Evolutionary conservation across 2,888 invertebrate genomes (phyloP).

Genomic region (Alcis repandata): DNA sequence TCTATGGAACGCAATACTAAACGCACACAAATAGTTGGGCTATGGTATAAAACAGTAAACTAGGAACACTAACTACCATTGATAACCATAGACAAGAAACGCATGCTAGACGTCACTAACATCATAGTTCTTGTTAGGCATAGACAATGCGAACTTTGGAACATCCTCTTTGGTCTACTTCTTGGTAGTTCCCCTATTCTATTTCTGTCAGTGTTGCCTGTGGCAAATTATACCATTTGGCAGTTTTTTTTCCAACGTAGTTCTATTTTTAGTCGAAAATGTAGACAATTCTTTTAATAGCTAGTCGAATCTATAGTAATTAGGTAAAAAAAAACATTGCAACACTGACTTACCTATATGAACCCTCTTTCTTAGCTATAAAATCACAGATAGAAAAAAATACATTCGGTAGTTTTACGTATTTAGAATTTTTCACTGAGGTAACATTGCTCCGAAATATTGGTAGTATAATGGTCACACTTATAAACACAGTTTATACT

Average conservation of each 20-base stretch:
- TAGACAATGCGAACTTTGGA: constrained; percentile 58
- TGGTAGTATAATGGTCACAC: too few relatives aligned
- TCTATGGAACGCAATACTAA: constrained; percentile 62
- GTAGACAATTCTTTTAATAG: constrained; percentile 31
- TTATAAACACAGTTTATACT: too few relatives aligned
- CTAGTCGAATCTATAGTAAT: constrained; percentile 25
- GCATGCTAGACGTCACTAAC: constrained; percentile 83
- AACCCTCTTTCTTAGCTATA: constrained; percentile 32
- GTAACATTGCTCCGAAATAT: constrained; percentile 59
- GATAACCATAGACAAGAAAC: constrained; percentile 63
- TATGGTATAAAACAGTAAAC: constrained; percentile 71
- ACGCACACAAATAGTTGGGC: constrained; percentile 71
- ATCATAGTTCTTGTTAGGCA: constrained; percentile 65
- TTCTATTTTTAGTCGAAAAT: constrained; percentile 24
- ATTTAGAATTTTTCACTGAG: constrained; percentile 55
- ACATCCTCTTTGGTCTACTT: constrained; percentile 50
- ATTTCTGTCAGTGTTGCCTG: constrained; percentile 71
- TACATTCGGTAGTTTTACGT: constrained; percentile 57
- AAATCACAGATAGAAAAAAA: constrained; percentile 46
- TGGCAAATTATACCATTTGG: constrained; percentile 35
- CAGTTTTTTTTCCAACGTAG: constrained; percentile 26
- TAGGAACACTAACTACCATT: constrained; percentile 53
- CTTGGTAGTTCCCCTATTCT: constrained; percentile 63
- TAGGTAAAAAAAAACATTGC: constrained; percentile 40
- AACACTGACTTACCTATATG: constrained; percentile 50